Evolutionary conservation across 2,888 invertebrate genomes (phyloP), one percentile per base, ranked within the genome.

Genomic region (Euzophera pinguis): DNA sequence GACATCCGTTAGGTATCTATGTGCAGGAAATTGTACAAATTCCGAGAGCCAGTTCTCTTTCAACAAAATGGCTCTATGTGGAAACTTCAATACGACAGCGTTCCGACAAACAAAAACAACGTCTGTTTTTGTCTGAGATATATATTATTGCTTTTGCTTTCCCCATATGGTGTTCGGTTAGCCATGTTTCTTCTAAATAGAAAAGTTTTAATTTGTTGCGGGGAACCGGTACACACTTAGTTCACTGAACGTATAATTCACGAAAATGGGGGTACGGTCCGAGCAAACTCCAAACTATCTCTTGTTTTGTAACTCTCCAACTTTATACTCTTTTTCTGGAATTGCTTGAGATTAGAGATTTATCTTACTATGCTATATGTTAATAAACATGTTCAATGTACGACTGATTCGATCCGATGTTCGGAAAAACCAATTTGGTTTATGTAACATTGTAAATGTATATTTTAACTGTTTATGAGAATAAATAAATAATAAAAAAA

Each of bases 181-280:
- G 64, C 61, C 59, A 67, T 73, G 76, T 74, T 72, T 79, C 73
- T 75, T 75, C 71, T 75, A 79, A 80, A 78, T 75, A 76, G 72
- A 70, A 81, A 84, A 84, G 81, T 84, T 83, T 82, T 79, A 79
- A 83, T 81, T 79, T 66, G 73, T 64, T 71, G 75, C 68, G 75
- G 73, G 72, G 64, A 56, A 53, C 63, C 52, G 53, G 59, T 60
- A 45, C 50, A 43, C 48, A 27, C 50, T 29, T 43, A 47, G 45
- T 39, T 50, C 48, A 49, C 38, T 37, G 48, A 27, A 27, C 38
- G 38, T 38, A 47, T 32, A 48, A 38, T 47, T 47, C 47, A 45
- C 27, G 32, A 47, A 42, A 37, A 47, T 54, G 47, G 39, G 53
- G 49, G 52, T 51, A 47, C 53, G 47, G 58, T 53, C 57, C 61